These are phyloP conservation scores for Apodemia mormo DNA, from an alignment of 2,888 invertebrate genomes.

Conservation along the genomic window DNA sequence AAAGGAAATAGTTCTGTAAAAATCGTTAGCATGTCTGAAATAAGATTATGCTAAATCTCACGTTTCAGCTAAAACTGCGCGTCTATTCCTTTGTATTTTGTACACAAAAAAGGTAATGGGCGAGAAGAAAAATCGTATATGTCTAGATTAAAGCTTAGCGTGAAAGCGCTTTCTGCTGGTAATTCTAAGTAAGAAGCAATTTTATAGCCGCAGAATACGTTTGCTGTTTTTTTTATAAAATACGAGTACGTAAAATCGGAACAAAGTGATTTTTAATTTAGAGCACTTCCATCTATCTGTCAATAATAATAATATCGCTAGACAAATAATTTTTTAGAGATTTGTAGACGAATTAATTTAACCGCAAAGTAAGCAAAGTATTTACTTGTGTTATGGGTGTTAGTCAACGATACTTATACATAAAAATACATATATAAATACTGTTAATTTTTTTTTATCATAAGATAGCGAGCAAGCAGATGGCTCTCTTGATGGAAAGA, in stretches of 20 bases:
- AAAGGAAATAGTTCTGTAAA: not conserved
- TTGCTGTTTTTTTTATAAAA: not conserved
- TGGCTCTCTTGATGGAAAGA: too few species aligned
- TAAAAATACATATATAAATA: too few species aligned
- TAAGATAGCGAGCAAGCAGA: too few species aligned
- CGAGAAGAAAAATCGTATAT: conserved; percentile 9
- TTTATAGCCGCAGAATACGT: conserved; percentile 18
- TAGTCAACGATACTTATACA: too few species aligned
- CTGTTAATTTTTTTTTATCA: too few species aligned
- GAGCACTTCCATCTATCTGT: too few species aligned
- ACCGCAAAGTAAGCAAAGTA: too few species aligned
- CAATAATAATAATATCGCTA: too few species aligned
- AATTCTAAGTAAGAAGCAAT: conserved; percentile 20
- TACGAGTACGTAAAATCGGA: not conserved
- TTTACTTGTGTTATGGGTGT: too few species aligned
- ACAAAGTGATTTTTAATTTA: not conserved
- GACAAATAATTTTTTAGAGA: too few species aligned
- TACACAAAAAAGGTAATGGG: conserved; percentile 13
- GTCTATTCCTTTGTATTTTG: conserved; percentile 12
- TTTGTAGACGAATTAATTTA: too few species aligned
- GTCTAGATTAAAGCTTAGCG: conserved; percentile 15
- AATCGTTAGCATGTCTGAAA: not conserved
- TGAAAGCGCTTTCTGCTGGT: not conserved
- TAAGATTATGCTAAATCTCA: conserved; percentile 16
- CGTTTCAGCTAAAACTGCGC: conserved; percentile 11